These are phyloP conservation scores for Keiferia lycopersicella DNA, from an alignment of 2,888 invertebrate genomes.

Conservation along the genomic window DNA sequence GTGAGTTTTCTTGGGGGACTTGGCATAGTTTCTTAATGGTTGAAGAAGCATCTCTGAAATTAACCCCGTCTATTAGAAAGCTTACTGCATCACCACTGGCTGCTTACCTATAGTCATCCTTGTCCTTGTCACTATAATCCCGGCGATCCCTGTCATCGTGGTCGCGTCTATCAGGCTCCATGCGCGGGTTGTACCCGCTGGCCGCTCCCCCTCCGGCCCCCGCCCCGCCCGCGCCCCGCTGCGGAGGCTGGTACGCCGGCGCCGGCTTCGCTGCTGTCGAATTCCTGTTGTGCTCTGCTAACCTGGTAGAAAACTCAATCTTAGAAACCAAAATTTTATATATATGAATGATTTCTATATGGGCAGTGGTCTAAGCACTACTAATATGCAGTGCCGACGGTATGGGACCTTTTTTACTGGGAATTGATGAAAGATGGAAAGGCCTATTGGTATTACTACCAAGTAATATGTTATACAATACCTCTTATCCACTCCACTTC, in stretches of 20 bases:
- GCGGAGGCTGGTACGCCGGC: conserved; percentile 39
- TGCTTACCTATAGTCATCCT: conserved; percentile 38
- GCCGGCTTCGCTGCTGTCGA: conserved; percentile 47
- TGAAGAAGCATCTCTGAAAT: too few species aligned
- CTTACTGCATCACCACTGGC: too few species aligned
- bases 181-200: conserved; percentile 52
- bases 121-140: conserved; percentile 65
- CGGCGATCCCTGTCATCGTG: conserved; percentile 71
- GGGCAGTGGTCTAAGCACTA: conserved; percentile 1
- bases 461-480: conserved; percentile 22
- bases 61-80: too few species aligned
- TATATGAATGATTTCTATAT: background rate
- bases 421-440: conserved; percentile 10
- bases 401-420: background rate
- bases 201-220: conserved; percentile 35
- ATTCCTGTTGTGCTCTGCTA: conserved; percentile 71
- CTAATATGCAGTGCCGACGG: background rate
- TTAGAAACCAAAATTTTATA: conserved; percentile 1
- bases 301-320: conserved; percentile 44
- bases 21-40: too few species aligned
- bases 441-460: conserved; percentile 13
- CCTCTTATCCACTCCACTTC: conserved; percentile 20
- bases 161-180: conserved; percentile 62
- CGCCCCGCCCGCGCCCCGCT: conserved; percentile 22
- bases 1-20: background rate